Evolutionary conservation across 53 echinoderm and acorn worm genomes (phyloP).

Genomic region (Echinarachnius parma): DNA sequence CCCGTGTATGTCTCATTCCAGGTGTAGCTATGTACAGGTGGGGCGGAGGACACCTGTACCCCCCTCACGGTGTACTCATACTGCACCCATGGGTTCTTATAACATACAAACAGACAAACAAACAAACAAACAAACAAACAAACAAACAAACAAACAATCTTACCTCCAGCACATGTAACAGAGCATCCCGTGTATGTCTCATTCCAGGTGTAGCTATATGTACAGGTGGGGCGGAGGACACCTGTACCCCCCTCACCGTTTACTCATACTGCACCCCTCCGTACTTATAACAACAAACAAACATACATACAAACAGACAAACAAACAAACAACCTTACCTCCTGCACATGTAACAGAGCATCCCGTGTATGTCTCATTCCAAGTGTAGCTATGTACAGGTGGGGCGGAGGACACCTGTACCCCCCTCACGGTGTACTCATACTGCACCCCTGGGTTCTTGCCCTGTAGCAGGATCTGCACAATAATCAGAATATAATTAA

Average conservation of each 20-base stretch:
- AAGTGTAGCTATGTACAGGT: conserved; percentile 62
- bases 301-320: no score
- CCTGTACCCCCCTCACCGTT: conserved; percentile 17
- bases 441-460: conserved; percentile 81
- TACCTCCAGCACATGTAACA: conserved; percentile 92
- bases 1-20: no score
- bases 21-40: no score
- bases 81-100: no score
- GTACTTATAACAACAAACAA: no score
- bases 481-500: no score
- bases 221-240: conserved; percentile 20
- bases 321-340: conserved; percentile 55
- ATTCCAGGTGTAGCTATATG: conserved; percentile 75
- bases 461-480: conserved; percentile 80
- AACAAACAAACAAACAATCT: no score
- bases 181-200: conserved; percentile 67
- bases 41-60: no score
- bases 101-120: no score
- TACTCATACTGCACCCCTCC: conserved; percentile 82
- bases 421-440: conserved; percentile 62
- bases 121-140: no score
- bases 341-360: conserved; percentile 79
- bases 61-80: no score
- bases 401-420: conserved; percentile 11
- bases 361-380: conserved; percentile 49